Base-by-base conservation (phyloP, 2,888 invertebrate genomes). In the Parnassius mnemosyne region DNA sequence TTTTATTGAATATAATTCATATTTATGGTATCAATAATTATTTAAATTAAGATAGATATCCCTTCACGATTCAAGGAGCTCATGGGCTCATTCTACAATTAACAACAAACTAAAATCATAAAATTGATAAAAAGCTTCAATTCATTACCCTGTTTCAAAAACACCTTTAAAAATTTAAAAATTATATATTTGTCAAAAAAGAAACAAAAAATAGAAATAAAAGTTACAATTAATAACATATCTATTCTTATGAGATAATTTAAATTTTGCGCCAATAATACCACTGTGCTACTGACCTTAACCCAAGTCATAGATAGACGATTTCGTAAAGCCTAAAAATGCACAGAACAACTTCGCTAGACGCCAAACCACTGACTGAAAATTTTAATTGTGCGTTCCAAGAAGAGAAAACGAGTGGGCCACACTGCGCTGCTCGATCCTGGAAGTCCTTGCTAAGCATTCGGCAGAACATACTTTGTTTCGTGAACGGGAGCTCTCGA, bases 371-470 rank as follows among this genome's bases (percentile, higher is more conserved):
- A 78, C 76, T 75, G 75, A 79, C 75, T 78, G 69, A 76, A 76
- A 71, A 63, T 61, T 69, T 66, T 64, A 69, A 64, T 64, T 70
- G 71, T 69, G 70, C 69, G 71, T 81, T 79, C 79, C 68, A 64
- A 73, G 77, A 81, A 82, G 77, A 76, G 69, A 71, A 74, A 74
- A 63, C 71, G 69, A 71, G 71, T 74, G 74, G 74, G 72, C 76
- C 78, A 76, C 73, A 77, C 66, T 67, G 74, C 59, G 56, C 44
- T 34, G 51, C 70, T 63, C 58, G 74, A 78, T 85, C 85, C 83
- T 77, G 85, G 88, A 88, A 89, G 73, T 68, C 82, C 73, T 68
- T 68, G 74, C 80, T 87, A 87, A 89, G 88, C 89, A 87, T 83
- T 87, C 81, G 73, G 71, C 75, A 80, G 79, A 82, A 82, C 83